Evolutionary conservation across 2,113 vertebrate species (phyloP), one percentile per base, ranked within the genome.

Genomic region (Pseudolaguvia tuberculata): DNA sequence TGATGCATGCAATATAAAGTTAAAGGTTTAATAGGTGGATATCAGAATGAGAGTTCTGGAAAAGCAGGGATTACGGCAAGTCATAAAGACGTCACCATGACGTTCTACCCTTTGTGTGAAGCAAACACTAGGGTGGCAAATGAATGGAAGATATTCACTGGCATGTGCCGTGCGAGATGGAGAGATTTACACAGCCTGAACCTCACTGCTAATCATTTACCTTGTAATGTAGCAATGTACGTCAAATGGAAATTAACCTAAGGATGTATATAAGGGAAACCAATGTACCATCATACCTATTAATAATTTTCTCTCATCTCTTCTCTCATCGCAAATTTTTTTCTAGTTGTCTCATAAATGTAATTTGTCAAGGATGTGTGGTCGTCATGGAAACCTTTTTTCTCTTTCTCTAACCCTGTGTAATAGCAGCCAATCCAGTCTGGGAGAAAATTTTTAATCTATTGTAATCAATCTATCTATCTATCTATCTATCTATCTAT

Each of bases 371-470:
- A 77, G 70, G 76, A 80, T 77, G 35, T 67, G 52, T 53, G 51
- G 84, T 87, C 78, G 82, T 76, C 85, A 86, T 84, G 80, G 51
- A 81, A 84, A 88, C 85, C 58, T 29, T 35, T 52, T 48, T 20
- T n/a, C 79, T 51, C 73, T 48, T 31, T 71, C 75, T 57, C 50
- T 39, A 57, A 69, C 56, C 65, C 61, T 61, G 68, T 68, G 56
- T 66, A 69, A 75, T 20, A 53, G 68, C 70, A 55, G 62, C 47
- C 48, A 66, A 13, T 45, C 69, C 23, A 48, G 66, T 21, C 70
- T 68, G 10, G 25, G 5, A 27, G 42, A 35, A 80, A 72, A 70
- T 62, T 17, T 47, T 17, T 3, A 21, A 56, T 58, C 20, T 73
- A 45, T 61, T 51, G 77, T 25, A n/a, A 21, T 80, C 31, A 4